Conservation (phyloP, 2,888 invertebrate genomes). For the Hydrotaea diabolus region DNA sequence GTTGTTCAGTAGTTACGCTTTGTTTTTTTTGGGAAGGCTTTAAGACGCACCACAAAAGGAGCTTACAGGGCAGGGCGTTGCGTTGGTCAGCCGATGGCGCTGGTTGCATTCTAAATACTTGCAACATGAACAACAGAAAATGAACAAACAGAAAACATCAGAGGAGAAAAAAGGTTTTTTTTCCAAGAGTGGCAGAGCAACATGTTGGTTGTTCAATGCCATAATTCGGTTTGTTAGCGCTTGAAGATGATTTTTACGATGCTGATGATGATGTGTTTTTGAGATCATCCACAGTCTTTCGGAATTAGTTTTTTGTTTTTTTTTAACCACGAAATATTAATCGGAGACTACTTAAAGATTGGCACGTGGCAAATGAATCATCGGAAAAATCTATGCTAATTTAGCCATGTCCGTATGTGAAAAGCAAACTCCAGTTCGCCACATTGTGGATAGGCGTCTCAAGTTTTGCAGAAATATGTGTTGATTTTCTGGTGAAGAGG, state of each 20-base stretch:
- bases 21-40: neutral
- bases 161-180: neutral
- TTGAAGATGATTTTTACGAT: constrained; percentile 45
- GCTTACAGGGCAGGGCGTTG: constrained; percentile 11
- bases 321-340: too few species aligned
- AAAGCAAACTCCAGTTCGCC: too few species aligned
- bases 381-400: too few species aligned
- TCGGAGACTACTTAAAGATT: too few species aligned
- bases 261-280: constrained; percentile 29
- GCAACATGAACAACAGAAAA: constrained; percentile 29
- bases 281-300: constrained; percentile 7
- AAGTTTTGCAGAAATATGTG: too few species aligned
- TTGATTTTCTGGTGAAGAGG: too few species aligned
- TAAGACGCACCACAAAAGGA: neutral
- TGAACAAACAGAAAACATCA: constrained; percentile 28
- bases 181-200: neutral
- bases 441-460: too few species aligned
- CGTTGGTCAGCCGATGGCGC: constrained; percentile 51
- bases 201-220: constrained; percentile 43
- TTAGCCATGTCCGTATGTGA: too few species aligned
- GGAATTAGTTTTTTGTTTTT: too few species aligned
- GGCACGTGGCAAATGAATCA: too few species aligned
- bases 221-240: constrained; percentile 57
- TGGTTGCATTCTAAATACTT: too few species aligned
- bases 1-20: neutral